phyloP scores from a whole-genome alignment of 1,140 invertebrate species.

The Mizuhopecten yessoensis region DNA sequence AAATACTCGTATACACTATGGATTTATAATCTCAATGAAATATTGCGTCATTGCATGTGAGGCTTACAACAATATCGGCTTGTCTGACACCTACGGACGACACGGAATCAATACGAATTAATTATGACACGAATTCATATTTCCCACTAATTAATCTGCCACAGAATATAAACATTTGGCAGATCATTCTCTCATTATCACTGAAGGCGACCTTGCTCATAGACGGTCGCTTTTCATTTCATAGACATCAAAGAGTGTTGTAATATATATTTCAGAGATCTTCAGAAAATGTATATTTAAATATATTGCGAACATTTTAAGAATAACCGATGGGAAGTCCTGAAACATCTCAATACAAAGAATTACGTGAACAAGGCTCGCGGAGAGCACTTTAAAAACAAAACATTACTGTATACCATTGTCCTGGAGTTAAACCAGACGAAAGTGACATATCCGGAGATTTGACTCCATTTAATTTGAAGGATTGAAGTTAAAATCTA shows the following conservation, averaged over 20 bases:
- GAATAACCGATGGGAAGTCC: too few species aligned
- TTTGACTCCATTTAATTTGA: too few species aligned
- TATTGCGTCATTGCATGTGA: not conserved
- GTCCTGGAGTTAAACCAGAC: too few species aligned
- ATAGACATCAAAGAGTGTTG: not conserved
- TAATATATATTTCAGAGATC: not conserved
- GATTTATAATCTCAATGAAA: not conserved
- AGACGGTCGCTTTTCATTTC: not conserved
- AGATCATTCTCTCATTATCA: not conserved
- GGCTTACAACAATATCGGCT: not conserved
- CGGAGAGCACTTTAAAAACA: too few species aligned
- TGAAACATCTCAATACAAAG: too few species aligned
- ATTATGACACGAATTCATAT: not conserved
- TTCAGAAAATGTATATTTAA: too few species aligned
- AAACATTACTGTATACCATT: too few species aligned
- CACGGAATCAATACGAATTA: not conserved
- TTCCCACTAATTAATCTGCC: not conserved
- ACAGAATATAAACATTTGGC: constrained; percentile 7
- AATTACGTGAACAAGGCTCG: too few species aligned
- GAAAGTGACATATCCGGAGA: too few species aligned
- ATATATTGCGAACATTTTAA: too few species aligned
- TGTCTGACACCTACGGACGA: not conserved
- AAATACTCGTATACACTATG: not conserved
- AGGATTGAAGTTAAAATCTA: too few species aligned
- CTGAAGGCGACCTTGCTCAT: not conserved